phyloP scores from a whole-genome alignment of 2,888 invertebrate species.

The Chironomus riparius region DNA sequence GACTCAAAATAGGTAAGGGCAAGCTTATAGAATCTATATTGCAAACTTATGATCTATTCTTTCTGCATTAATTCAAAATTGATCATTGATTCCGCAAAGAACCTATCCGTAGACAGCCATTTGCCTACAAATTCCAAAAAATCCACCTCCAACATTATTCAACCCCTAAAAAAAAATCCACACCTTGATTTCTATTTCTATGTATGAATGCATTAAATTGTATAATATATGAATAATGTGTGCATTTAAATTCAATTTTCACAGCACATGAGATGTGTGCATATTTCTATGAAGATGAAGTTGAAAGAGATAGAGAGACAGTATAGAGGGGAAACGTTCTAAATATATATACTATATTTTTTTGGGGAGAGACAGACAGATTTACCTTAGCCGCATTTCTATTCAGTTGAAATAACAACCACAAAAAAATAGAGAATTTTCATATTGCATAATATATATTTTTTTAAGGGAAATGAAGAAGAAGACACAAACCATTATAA shows the following conservation, averaged over 20 bases:
- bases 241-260: background rate
- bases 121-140: too few species aligned
- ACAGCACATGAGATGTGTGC: background rate
- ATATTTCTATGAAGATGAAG: background rate
- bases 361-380: background rate
- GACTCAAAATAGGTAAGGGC: too few species aligned
- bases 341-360: background rate
- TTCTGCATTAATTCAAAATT: too few species aligned
- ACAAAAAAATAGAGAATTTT: background rate
- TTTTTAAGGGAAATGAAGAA: background rate
- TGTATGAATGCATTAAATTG: background rate
- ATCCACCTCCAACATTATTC: too few species aligned
- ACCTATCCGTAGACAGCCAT: too few species aligned
- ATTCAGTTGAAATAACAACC: background rate
- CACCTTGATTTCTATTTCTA: too few species aligned
- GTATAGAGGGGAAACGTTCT: too few species aligned
- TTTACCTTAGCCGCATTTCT: background rate
- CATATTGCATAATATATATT: background rate
- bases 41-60: too few species aligned
- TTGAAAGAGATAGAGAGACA: background rate
- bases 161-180: too few species aligned
- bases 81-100: too few species aligned
- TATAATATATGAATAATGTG: background rate
- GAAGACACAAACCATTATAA: slow-evolving; percentile 11
- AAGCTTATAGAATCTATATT: too few species aligned